phyloP scores from a whole-genome alignment of 1,140 invertebrate species.

The Parapsyche elsis region DNA sequence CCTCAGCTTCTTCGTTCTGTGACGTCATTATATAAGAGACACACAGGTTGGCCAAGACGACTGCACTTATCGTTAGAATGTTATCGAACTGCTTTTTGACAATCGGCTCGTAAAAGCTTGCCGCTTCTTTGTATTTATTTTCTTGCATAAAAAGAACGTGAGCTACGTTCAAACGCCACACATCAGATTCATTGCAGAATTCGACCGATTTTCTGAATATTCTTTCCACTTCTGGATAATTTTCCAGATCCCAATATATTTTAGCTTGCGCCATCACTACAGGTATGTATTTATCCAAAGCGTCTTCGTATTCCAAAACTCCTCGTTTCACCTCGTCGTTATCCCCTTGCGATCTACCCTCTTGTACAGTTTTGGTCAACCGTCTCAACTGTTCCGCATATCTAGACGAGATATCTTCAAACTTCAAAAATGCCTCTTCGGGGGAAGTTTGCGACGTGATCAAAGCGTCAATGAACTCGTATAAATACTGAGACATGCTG shows the following conservation, averaged over 20 bases:
- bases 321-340: slow-evolving; percentile 90
- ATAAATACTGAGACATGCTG: slow-evolving; percentile 92
- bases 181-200: slow-evolving; percentile 97
- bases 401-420: slow-evolving; percentile 94
- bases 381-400: slow-evolving; percentile 92
- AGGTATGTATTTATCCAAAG: slow-evolving; percentile 89
- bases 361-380: slow-evolving; percentile 92
- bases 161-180: slow-evolving; percentile 97
- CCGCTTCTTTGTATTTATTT: slow-evolving; percentile 98
- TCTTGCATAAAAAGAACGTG: slow-evolving; percentile 99
- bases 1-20: slow-evolving; percentile 99
- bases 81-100: slow-evolving; percentile 97
- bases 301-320: slow-evolving; percentile 93
- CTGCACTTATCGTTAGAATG: slow-evolving; percentile 94
- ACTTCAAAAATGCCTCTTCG: slow-evolving; percentile 96
- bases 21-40: slow-evolving; percentile 99
- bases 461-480: slow-evolving; percentile 91
- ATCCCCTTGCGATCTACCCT: slow-evolving; percentile 87
- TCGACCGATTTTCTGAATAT: slow-evolving; percentile 97
- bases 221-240: slow-evolving; percentile 94
- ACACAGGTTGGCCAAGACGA: slow-evolving; percentile 97
- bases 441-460: slow-evolving; percentile 98
- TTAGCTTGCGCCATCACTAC: slow-evolving; percentile 99
- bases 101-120: slow-evolving; percentile 98
- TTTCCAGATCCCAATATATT: slow-evolving; percentile 98